Evolutionary conservation across 2,113 vertebrate species (phyloP), one percentile per base, ranked within the genome.

Genomic region (Cavia aperea): DNA sequence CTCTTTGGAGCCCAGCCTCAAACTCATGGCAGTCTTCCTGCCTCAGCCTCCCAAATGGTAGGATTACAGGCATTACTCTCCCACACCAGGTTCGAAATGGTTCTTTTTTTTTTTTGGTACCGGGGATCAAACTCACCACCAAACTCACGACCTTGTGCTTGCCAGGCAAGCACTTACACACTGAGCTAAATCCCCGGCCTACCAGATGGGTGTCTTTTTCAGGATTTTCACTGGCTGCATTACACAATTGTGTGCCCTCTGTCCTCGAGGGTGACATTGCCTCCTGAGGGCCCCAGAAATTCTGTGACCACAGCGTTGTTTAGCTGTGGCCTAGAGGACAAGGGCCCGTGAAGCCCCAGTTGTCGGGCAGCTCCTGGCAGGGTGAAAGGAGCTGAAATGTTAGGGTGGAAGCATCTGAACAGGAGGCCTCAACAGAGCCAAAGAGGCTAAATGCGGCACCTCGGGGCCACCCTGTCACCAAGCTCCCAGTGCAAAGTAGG

Each of bases 381-480:
- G 26, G 58, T 0, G 1, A 9, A 24, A 81, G 88, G 58, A 66
- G 75, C 24, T 11, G 66, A 56, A 33, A 68, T 21, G 6, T 46
- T n/a, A 51, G 49, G 60, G 51, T 5, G 0, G 21, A 66, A 56
- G n/a, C 3, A 3, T 39, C 65, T 9, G 5, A 43, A 18, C 60
- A 13, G 60, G 58, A 5, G 54, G n/a, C 23, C 10, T 4, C 11
- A 12, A 11, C 46, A 21, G 29, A 93, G 63, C 13, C n/a, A 36
- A n/a, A 2, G 36, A 33, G 1, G 83, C 56, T 21, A 26, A 58
- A 51, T 15, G 26, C 39, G 13, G 8, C 1, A 1, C 7, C 3
- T n/a, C 2, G 0, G 0, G 77, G 70, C 0, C 16, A 2, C 39
- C 75, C 39, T 29, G 7, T 51, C 54, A 24, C n/a, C 7, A 21